Evolutionary conservation across 2,113 vertebrate genomes (phyloP), one percentile per base, ranked within the genome.

Genomic region (Microtus oregoni): DNA sequence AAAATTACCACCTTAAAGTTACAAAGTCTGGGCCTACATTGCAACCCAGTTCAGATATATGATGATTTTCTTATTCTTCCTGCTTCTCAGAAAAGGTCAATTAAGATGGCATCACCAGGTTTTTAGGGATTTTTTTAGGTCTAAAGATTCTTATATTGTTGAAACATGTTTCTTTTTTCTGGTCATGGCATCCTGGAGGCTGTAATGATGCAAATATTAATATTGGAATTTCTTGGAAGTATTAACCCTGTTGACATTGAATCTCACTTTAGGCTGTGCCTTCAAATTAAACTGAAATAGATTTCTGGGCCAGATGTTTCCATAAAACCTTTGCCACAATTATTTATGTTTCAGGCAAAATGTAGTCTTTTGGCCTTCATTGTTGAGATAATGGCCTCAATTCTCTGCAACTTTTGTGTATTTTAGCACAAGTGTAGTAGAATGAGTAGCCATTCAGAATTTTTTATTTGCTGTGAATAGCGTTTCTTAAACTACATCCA

Each of bases 111-210:
- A 68, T 28, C 47, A 44, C 13, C 81, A 92, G 50, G 20, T 52
- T 97, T 97, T 96, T 88, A 93, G 19, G 24, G 1, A 12, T 68
- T 92, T 97, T n/a, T 92, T 17, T 70, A 82, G 11, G 19, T 97
- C 96, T 90, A 90, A 96, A 87, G 32, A 89, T n/a, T 88, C 52
- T 94, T 92, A 76, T 7, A 41, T 15, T 58, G 7, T 88, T 85
- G 65, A 41, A 90, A 3, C 1, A 61, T 52, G 94, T 94, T 92
- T 94, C 20, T 85, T 91, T 91, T 91, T 72, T n/a, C 55, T 87
- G 17, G 41, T 72, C 86, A 63, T 72, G 38, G 10, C 32, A 89
- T 85, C 47, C 14, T 85, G 32, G 41, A 86, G 26, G 9, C 7
- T 61, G 0, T 52, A 67, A 95, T 38, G 26, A 96, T 61, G n/a